Base-by-base conservation (phyloP, 2,797 vertebrate species). In the Chelmon rostratus region DNA sequence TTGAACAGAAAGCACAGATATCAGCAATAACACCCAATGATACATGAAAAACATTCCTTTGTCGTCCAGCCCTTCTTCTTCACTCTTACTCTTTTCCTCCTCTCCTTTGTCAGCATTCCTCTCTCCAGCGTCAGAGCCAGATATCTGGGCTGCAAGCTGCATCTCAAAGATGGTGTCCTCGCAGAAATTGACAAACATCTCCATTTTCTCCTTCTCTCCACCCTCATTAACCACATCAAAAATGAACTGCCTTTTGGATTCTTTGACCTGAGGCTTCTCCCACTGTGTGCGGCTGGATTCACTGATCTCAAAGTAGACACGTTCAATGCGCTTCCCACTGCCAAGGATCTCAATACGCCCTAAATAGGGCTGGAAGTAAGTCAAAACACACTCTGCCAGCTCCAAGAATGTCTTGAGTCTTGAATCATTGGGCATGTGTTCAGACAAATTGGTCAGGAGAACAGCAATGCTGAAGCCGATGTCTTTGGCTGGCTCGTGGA, bases 131-230 rank as follows among this genome's bases (percentile, higher is more conserved):
- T 96, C 96, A 0, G 96, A 89, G 46, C 83, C 93, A 19, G 95
- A 99, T 89, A 99, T 98, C 93, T 98, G 96, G 1, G 98, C 96
- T 0, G 98, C 98, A 58, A 99, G 95, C 47, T 99, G 97, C 98
- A 99, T 99, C 93, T 99, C 98, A 76, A 99, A 99, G 77, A 99
- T 99, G 69, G 98, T 99, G 88, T 99, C 98, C 83, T 99, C 97
- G 18, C 98, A 99, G 91, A 99, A 99, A 88, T 97, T 99, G 42
- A 99, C 97, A 44, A 99, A 99, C 79, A 98, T 97, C 73, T 99
- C 98, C 97, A 98, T 99, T 94, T 99, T 99, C 92, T 99, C 98
- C 59, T 99, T 99, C 62, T 98, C 98, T 0, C 97, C 97, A 0
- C 97, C 96, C 87, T 97, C 94, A 0, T 99, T 99, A 78, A 99